A percentile compares a stretch with the other conserved stretches of the same genome.
Conservation (phyloP, 2,113 vertebrate genomes). For the Aegotheles bennettii region DNA sequence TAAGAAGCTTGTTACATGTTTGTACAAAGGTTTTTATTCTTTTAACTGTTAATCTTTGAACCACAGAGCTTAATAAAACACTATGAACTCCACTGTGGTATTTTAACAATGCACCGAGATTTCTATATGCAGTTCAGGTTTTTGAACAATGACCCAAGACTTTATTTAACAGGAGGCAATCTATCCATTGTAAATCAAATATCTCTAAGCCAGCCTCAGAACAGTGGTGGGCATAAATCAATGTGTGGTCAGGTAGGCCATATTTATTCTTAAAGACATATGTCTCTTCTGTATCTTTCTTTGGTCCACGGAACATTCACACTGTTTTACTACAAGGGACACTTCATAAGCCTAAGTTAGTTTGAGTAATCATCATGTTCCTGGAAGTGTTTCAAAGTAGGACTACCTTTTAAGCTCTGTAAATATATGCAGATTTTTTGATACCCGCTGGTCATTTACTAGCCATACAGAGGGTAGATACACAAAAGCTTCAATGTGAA, state of each 20-base stretch:
- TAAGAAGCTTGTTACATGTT: slow-evolving; percentile 12
- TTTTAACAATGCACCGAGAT: slow-evolving; percentile 7
- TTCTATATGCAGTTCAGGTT: slow-evolving; percentile 12
- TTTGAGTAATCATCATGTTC: neutral
- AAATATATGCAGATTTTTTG: neutral
- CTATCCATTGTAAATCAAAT: slow-evolving; percentile 44
- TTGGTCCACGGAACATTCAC: neutral
- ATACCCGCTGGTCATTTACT: neutral
- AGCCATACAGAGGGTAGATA: neutral
- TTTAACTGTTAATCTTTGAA: slow-evolving; percentile 40
- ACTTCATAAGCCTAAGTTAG: neutral
- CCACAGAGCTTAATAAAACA: slow-evolving; percentile 9
- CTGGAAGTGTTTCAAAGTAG: neutral
- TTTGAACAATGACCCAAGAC: slow-evolving; percentile 47
- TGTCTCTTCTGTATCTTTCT: neutral
- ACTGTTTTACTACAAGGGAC: neutral
- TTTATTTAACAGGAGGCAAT: slow-evolving; percentile 54
- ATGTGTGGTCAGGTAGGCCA: slow-evolving; percentile 6
- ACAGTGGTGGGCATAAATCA: slow-evolving; percentile 29
- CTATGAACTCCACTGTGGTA: neutral
- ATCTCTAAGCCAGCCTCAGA: slow-evolving; percentile 20
- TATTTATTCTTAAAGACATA: slow-evolving; percentile 19
- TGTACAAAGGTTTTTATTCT: slow-evolving; percentile 15
- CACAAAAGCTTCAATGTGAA: neutral
- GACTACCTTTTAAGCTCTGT: neutral